Conservation (phyloP, 2,797 vertebrate genomes). For the Danio albolineatus region DNA sequence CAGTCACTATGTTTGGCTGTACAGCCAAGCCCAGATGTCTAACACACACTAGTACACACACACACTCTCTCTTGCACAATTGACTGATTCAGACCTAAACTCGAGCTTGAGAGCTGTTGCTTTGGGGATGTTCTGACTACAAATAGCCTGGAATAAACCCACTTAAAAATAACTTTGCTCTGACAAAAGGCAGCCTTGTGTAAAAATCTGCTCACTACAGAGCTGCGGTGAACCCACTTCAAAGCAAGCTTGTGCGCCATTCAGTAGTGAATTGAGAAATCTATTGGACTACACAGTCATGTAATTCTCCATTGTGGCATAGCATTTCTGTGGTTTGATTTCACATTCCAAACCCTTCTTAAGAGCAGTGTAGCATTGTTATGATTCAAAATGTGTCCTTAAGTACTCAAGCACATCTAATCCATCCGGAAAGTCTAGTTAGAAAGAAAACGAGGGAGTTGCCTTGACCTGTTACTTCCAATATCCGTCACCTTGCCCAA, state of each 20-base stretch:
- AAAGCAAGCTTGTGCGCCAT: neutral
- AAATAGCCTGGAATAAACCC: slow-evolving; percentile 45
- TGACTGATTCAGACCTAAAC: slow-evolving; percentile 48
- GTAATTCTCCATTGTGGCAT: neutral
- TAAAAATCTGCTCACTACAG: slow-evolving; percentile 12
- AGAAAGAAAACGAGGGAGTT: slow-evolving; percentile 1
- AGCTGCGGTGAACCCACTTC: neutral
- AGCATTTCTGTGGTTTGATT: neutral
- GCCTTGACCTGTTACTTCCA: neutral
- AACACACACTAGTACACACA: neutral
- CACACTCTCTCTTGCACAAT: slow-evolving; percentile 32
- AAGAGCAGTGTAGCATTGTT: neutral
- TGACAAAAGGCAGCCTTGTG: slow-evolving; percentile 13
- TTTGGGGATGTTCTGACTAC: slow-evolving; percentile 50
- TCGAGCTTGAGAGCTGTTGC: slow-evolving; percentile 27
- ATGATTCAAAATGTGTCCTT: slow-evolving; percentile 2
- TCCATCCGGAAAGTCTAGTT: slow-evolving; percentile 12
- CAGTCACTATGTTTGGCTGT: slow-evolving; percentile 45
- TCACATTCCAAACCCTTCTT: neutral
- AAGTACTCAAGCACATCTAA: neutral
- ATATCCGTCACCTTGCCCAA: neutral
- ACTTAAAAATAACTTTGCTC: slow-evolving; percentile 44
- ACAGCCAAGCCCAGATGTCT: slow-evolving; percentile 26
- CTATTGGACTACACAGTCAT: neutral
- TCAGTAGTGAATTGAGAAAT: neutral